Conservation (phyloP, 2,888 invertebrate genomes). For the Volucella bombylans region DNA sequence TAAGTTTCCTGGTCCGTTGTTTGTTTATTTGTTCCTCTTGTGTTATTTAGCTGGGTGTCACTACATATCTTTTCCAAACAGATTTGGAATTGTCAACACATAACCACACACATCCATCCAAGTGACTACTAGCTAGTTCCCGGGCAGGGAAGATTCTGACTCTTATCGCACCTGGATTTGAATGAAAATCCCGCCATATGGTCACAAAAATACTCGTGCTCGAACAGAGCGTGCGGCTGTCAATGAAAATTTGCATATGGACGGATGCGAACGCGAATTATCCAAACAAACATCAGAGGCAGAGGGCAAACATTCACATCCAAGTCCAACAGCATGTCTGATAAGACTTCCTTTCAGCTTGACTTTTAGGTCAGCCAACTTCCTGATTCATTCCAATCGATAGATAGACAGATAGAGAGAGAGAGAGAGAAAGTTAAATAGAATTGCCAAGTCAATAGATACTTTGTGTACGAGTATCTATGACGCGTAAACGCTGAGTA, state of each 20-base stretch:
- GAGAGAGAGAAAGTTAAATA: too few species aligned
- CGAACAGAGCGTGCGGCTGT: constrained; percentile 23
- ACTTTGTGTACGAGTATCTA: constrained; percentile 22
- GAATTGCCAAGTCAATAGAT: not conserved
- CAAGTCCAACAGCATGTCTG: constrained; percentile 12
- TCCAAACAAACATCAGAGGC: constrained; percentile 51
- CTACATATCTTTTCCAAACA: constrained; percentile 43
- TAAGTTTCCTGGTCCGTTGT: constrained; percentile 18
- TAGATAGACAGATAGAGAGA: not conserved
- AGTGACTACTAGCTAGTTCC: constrained; percentile 8
- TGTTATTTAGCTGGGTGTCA: constrained; percentile 24
- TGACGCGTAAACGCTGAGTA: constrained; percentile 31
- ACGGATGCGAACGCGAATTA: constrained; percentile 15
- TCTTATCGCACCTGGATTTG: constrained; percentile 71
- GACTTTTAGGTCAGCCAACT: constrained; percentile 42
- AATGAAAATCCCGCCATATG: constrained; percentile 51
- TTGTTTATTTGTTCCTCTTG: constrained; percentile 47
- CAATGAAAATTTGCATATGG: constrained; percentile 64
- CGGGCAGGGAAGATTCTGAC: constrained; percentile 21
- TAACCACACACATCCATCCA: not conserved
- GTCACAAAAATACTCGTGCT: not conserved
- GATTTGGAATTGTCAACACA: constrained; percentile 55
- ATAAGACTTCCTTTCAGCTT: constrained; percentile 69
- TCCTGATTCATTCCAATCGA: constrained; percentile 9
- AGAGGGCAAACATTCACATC: constrained; percentile 35